phyloP scores from a whole-genome alignment of 2,113 vertebrate species.

The Asarcornis scutulata region DNA sequence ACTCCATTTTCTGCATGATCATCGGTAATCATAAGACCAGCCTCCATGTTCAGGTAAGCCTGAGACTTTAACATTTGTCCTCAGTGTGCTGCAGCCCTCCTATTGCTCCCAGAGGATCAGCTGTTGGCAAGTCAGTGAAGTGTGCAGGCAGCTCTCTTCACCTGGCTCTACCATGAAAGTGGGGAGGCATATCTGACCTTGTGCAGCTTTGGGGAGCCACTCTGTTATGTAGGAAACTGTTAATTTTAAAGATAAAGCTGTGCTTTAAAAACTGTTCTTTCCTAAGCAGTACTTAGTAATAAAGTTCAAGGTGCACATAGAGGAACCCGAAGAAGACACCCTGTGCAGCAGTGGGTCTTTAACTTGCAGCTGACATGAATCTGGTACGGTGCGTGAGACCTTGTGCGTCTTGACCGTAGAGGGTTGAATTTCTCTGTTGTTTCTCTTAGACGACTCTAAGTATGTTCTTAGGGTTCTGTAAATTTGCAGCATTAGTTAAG shows the following conservation, averaged over 20 bases:
- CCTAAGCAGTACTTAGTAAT: background rate
- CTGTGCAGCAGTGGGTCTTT: background rate
- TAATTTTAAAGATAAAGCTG: background rate
- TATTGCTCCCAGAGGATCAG: background rate
- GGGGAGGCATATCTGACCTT: background rate
- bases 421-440: background rate
- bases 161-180: background rate
- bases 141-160: background rate
- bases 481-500: background rate
- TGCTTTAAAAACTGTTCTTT: background rate
- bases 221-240: background rate
- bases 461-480: background rate
- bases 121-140: background rate
- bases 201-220: background rate
- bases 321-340: background rate
- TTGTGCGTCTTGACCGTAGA: background rate
- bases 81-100: background rate
- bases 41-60: background rate
- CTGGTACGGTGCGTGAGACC: background rate
- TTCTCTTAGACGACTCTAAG: background rate
- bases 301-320: accelerated
- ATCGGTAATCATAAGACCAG: accelerated
- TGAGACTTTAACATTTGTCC: background rate
- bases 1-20: background rate
- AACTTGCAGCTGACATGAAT: accelerated